A percentile compares a stretch with the other conserved stretches of the same genome.
These are phyloP conservation scores for Nannoperca australis DNA, from an alignment of 2,797 vertebrate species.

Conservation along the genomic window DNA sequence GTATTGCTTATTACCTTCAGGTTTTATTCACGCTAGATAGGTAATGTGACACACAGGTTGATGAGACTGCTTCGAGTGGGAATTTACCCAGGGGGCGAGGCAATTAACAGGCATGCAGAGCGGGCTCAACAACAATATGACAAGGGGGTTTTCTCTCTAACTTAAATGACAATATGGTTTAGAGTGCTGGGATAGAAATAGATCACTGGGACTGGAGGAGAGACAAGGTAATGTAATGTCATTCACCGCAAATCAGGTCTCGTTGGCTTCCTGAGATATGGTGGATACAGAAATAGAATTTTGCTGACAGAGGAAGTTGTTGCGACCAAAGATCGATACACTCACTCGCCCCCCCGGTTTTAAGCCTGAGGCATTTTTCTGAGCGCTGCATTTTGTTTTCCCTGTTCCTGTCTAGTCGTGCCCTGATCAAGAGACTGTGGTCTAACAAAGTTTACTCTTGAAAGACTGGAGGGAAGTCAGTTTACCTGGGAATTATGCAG, in stretches of 20 bases:
- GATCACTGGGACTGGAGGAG: slow-evolving; percentile 58
- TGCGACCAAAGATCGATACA: slow-evolving; percentile 82
- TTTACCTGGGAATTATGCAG: slow-evolving; percentile 27
- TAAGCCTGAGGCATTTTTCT: slow-evolving; percentile 71
- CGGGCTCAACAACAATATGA: slow-evolving; percentile 61
- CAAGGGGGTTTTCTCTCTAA: slow-evolving; percentile 38
- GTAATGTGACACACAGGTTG: slow-evolving; percentile 69
- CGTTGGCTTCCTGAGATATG: slow-evolving; percentile 76
- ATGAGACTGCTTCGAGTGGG: slow-evolving; percentile 53
- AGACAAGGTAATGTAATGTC: slow-evolving; percentile 73
- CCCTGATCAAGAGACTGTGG: slow-evolving; percentile 42
- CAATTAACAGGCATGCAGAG: slow-evolving; percentile 69
- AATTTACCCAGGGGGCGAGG: slow-evolving; percentile 61
- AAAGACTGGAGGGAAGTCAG: slow-evolving; percentile 28
- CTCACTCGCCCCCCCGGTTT: slow-evolving; percentile 57
- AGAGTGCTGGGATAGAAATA: slow-evolving; percentile 63
- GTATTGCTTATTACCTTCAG: slow-evolving; percentile 69
- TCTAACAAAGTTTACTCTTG: slow-evolving; percentile 51
- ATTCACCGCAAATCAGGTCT: slow-evolving; percentile 74
- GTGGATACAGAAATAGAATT: slow-evolving; percentile 83
- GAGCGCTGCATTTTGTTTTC: slow-evolving; percentile 73
- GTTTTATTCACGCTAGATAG: slow-evolving; percentile 66
- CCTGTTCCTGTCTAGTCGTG: slow-evolving; percentile 56
- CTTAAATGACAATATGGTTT: slow-evolving; percentile 64
- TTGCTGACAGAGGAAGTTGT: slow-evolving; percentile 86